A percentile compares a stretch with the other conserved stretches of the same genome.
Conservation (phyloP, 53 echinoderm and acorn worm genomes). For the Astropecten irregularis region DNA sequence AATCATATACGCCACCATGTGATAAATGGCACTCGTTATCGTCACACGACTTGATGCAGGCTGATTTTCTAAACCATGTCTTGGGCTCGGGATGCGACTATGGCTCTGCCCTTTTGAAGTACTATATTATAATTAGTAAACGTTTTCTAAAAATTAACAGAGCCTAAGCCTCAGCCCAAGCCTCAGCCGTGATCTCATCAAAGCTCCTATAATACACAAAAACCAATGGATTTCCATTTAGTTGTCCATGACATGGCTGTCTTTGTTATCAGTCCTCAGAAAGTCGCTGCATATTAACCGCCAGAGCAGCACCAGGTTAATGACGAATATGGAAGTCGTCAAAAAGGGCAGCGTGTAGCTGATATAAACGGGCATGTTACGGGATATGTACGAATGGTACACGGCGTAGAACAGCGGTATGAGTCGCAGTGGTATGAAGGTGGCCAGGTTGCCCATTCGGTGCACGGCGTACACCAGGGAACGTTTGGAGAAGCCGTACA, state of each 20-base stretch:
- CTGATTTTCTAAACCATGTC: too few species aligned
- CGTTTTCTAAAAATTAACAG: too few species aligned
- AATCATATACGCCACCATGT: too few species aligned
- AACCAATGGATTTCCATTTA: too few species aligned
- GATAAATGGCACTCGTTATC: too few species aligned
- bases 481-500: constrained; percentile 62
- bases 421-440: constrained; percentile 75
- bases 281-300: constrained; percentile 3
- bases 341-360: not conserved
- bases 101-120: too few species aligned
- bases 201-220: too few species aligned
- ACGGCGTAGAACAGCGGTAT: constrained; percentile 1
- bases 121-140: too few species aligned
- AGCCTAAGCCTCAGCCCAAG: too few species aligned
- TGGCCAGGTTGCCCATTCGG: constrained; percentile 67
- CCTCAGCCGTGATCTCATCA: too few species aligned
- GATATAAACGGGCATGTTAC: not conserved
- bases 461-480: constrained; percentile 47
- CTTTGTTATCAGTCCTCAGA: not conserved
- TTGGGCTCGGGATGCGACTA: too few species aligned
- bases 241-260: constrained; percentile 3
- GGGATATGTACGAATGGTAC: not conserved
- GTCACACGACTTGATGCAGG: too few species aligned
- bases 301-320: constrained; percentile 15
- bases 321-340: not conserved